Base-by-base conservation (phyloP, 2,888 invertebrate genomes). In the Anthrax anthrax region DNA sequence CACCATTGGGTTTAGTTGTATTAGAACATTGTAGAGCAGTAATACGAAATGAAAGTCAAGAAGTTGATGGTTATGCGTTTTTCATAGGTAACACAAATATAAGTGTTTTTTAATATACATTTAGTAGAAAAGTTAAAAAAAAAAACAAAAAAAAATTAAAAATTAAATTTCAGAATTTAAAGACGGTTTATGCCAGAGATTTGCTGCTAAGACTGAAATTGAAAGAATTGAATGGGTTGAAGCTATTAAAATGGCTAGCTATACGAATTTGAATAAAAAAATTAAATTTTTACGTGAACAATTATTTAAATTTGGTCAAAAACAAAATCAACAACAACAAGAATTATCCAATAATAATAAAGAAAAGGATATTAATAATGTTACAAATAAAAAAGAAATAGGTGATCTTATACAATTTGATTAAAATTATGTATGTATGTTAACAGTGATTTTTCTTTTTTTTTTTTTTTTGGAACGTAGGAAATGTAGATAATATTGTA, bases 171-270 rank as follows among this genome's bases (percentile, higher is more conserved):
- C 63, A 88, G 89, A 82, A 47, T 89, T 88, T 71, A 83, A 84
- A 54, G 88, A 87, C 55, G 89, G 88, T 16, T 70, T 82, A 17
- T 78, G 80, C 53, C 88, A 88, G 67, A 81, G 84, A 52, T 73
- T 95, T 60, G 85, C 84, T 6, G 81, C 91, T 8, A 75, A 78
- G 48, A 79, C 85, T 18, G 84, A 88, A 58, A 73, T 76, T 12
- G 94, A 94, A 57, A 74, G 94, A 18, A 80, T 83, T 52, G 74
- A 83, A 40, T 95, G 95, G 94, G 64, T 92, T 56, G 82, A 86
- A 61, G 80, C 83, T 8, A 79, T 95, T 51, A 80, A 86, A 59
- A 72, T 80, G 55, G 88, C 92, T 12, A 87, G 91, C 50, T 91
- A 88, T 64, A 81, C 84, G 50, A 80, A 81, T 54, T 78, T 94